Evolutionary conservation across 1,140 invertebrate genomes (phyloP).

Genomic region (Nasonia vitripennis): DNA sequence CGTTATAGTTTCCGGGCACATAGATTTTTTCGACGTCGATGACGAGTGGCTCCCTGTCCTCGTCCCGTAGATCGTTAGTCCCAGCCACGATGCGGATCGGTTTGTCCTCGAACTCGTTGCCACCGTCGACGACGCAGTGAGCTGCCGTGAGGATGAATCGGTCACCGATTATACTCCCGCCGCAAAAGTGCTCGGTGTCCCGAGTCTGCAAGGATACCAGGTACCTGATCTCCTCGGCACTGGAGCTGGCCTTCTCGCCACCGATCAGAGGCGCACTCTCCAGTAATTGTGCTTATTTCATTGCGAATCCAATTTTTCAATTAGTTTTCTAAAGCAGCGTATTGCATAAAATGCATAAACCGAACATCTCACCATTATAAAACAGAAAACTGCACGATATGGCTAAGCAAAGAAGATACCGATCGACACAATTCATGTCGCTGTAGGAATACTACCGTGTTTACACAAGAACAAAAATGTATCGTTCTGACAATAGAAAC

Average conservation of each 20-base stretch:
- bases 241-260: neutral
- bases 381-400: slow-evolving; percentile 1
- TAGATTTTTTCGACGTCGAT: slow-evolving; percentile 30
- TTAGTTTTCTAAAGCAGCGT: neutral
- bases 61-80: neutral
- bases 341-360: neutral
- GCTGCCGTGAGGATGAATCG: slow-evolving; percentile 73
- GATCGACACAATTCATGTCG: neutral
- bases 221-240: slow-evolving; percentile 27
- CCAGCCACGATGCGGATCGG: slow-evolving; percentile 14
- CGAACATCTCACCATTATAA: slow-evolving; percentile 8
- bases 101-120: slow-evolving; percentile 19
- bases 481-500: no score
- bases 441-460: no score
- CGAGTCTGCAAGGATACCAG: slow-evolving; percentile 16
- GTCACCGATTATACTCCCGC: slow-evolving; percentile 69
- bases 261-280: slow-evolving; percentile 16
- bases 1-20: slow-evolving; percentile 19
- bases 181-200: slow-evolving; percentile 60
- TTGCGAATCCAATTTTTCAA: neutral
- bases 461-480: no score
- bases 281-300: neutral
- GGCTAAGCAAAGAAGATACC: neutral
- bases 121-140: slow-evolving; percentile 64
- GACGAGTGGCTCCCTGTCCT: neutral